Percentiles rank a stretch among this genome's conserved stretches.
These are phyloP conservation scores for Podarcis cretensis DNA, from an alignment of 2,113 vertebrate species.

Conservation along the genomic window DNA sequence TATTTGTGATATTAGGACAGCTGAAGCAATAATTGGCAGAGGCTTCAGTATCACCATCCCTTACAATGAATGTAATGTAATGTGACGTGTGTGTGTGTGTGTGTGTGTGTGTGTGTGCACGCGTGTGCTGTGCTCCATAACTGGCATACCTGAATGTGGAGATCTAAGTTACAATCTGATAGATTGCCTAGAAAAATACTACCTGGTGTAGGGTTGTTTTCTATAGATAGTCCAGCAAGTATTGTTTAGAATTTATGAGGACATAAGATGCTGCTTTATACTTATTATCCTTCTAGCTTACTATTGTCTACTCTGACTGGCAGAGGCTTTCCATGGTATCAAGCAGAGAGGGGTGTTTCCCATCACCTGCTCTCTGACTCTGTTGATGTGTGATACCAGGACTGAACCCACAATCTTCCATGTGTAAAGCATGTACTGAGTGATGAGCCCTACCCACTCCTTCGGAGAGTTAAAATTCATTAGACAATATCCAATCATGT, in stretches of 20 bases:
- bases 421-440: neutral
- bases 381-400: neutral
- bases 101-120: no score
- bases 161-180: neutral
- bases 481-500: constrained; percentile 10
- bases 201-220: neutral
- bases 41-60: neutral
- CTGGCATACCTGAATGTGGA: neutral
- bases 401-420: neutral
- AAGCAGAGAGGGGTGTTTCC: neutral
- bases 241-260: constrained; percentile 19
- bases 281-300: neutral
- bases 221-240: constrained; percentile 13
- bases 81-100: no score
- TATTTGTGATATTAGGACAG: neutral
- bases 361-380: neutral
- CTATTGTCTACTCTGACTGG: neutral
- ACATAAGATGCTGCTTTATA: neutral
- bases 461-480: constrained; percentile 30
- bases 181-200: neutral
- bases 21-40: neutral
- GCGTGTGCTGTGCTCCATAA: neutral
- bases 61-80: neutral
- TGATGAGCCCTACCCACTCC: neutral
- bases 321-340: neutral